Evolutionary conservation across 1,140 invertebrate genomes (phyloP), one percentile per base, ranked within the genome.

Genomic region (Drosophila takahashii): DNA sequence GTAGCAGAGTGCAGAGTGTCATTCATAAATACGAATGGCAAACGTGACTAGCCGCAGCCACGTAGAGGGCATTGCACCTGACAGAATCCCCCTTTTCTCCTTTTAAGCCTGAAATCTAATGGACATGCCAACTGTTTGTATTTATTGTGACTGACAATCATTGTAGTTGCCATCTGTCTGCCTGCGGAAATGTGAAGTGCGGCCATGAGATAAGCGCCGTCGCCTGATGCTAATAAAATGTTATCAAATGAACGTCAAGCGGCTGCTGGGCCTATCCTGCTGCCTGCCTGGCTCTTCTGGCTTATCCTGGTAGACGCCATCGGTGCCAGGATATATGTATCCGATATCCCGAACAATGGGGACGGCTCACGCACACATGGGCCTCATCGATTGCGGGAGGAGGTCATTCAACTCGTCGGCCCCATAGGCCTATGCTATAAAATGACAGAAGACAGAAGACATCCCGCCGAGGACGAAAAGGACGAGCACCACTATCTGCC

Each of bases 241-340:
- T 79, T 86, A 76, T 87, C 83, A 87, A 79, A 67, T 76, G 65
- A 71, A 78, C 74, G 83, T 89, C 83, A 87, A 72, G 81, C 51
- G 48, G 41, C 53, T 47, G 22, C 6, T 72, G 44, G 50, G 67
- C 45, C 67, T 56, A 65, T 69, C 72, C 77, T 60, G 26, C 45
- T 8, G 29, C 29, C 22, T 22, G 22, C 22, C 22, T 59, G 83
- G 75, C 65, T 85, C 67, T 84, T 73, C 59, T 58, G 60, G 60
- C 79, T 47, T 78, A 58, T 67, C 48, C 66, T 36, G 73, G 36
- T 58, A 66, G 66, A 36, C 51, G 13, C 66, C 66, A 70, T 70
- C 64, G 41, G 41, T 39, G 67, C 13, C 41, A 34, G 66, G 64
- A 70, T 56, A 57, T 34, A 56, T 52, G 61, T 29, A 48, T 64